Base-by-base conservation (phyloP, 2,797 vertebrate genomes). In the Cyclopterus lumpus region DNA sequence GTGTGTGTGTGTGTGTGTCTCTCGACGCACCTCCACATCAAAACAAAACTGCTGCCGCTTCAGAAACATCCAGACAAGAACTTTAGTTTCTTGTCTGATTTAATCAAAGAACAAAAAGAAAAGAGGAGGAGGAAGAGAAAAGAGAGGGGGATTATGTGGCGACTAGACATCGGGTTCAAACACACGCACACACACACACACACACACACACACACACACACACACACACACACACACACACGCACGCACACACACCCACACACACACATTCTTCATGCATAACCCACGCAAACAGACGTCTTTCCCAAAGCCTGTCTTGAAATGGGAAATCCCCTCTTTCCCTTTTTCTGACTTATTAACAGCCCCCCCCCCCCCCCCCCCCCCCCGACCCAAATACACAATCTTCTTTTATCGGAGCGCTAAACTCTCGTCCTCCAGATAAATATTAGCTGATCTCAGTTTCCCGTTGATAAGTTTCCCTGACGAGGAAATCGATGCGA, bases 401-500 rank as follows among this genome's bases (percentile, higher is more conserved):
- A 48, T 71, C 59, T n/a, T 36, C 87, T 93, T 90, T 90, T 81
- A 93, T 93, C 87, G 86, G 28, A 64, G 71, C 3, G 26, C 53
- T 67, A 58, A 28, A 57, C 82, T 75, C 80, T 64, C 69, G 71
- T 75, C 73, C 84, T 74, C 64, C 49, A 46, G 74, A 81, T 73
- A 77, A 79, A 82, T 63, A 69, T 72, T 55, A 61, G 62, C 75
- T 82, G 81, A 85, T 85, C 68, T 74, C 58, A 66, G 83, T 64
- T 89, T 72, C 75, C 76, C 24, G 8, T 63, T 79, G 88, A 87
- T 89, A 84, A 87, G 76, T n/a, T 5, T 15, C 12, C 26, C 60
- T 91, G 90, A 91, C 88, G 89, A 93, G 81, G 82, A 92, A 93
- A 94, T 93, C 92, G 10, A 91, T 93, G 63, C 0, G 36, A 79